Evolutionary conservation across 2,113 vertebrate genomes (phyloP).

Genomic region (Porphyrio hochstetteri): DNA sequence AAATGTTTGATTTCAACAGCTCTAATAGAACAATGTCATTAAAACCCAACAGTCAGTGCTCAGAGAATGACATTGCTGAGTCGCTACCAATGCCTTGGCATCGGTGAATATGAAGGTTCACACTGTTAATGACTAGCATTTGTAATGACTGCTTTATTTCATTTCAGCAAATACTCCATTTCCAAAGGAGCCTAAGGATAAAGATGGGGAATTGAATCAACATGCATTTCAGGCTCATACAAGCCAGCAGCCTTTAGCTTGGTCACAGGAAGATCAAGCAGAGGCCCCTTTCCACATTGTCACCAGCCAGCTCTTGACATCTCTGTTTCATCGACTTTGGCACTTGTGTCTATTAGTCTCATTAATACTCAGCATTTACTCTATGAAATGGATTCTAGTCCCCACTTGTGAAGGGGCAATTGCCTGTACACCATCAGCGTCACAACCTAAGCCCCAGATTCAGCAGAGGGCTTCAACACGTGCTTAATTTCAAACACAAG

Average conservation of each 20-base stretch:
- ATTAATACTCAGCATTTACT: neutral
- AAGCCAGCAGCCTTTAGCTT: neutral
- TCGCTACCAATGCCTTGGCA: neutral
- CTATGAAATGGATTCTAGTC: neutral
- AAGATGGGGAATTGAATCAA: neutral
- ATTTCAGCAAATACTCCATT: neutral
- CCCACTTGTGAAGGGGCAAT: neutral
- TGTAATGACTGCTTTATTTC: conserved; percentile 21
- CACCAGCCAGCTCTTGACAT: neutral
- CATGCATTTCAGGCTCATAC: neutral
- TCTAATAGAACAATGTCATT: conserved; percentile 24
- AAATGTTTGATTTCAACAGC: conserved; percentile 27
- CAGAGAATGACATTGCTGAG: conserved; percentile 11
- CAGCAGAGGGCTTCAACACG: neutral
- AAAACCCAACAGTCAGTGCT: conserved; percentile 1
- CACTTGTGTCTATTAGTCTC: neutral
- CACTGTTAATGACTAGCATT: neutral
- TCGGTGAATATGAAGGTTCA: conserved; percentile 40
- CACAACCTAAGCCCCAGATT: neutral
- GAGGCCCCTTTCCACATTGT: neutral
- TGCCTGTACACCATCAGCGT: neutral
- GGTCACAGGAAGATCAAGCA: neutral
- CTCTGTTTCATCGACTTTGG: neutral
- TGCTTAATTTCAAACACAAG: neutral
- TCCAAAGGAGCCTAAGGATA: neutral